A percentile compares a stretch with the other conserved stretches of the same genome.
These are phyloP conservation scores for Drosophila lacteicornis DNA, from an alignment of 1,140 invertebrate genomes.

Conservation along the genomic window DNA sequence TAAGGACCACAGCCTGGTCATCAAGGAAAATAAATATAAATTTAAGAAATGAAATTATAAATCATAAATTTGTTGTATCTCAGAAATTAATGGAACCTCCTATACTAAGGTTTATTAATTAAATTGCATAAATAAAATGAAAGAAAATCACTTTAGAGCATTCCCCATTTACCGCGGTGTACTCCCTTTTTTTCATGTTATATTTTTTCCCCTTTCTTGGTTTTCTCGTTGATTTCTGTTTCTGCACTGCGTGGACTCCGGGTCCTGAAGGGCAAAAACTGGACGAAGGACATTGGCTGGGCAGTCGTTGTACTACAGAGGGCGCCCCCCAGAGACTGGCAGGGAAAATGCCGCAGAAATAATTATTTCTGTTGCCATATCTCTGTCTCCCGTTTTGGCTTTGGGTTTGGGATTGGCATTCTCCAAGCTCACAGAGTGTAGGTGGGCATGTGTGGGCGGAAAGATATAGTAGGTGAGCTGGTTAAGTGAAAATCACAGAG, in stretches of 20 bases:
- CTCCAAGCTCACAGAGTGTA: slow-evolving; percentile 26
- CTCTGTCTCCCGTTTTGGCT: slow-evolving; percentile 45
- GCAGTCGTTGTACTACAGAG: slow-evolving; percentile 7
- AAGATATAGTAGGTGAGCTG: slow-evolving; percentile 16
- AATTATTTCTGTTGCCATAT: slow-evolving; percentile 80
- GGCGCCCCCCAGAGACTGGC: slow-evolving; percentile 59
- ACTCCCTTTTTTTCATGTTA: slow-evolving; percentile 10
- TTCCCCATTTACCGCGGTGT: not conserved
- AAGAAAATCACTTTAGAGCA: not conserved
- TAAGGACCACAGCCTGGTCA: not conserved
- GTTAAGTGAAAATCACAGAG: slow-evolving; percentile 25
- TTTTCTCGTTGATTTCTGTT: slow-evolving; percentile 11
- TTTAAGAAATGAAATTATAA: not conserved
- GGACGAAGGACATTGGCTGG: slow-evolving; percentile 40
- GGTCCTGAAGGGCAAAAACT: slow-evolving; percentile 58
- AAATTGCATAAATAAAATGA: no score
- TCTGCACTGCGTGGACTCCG: slow-evolving; percentile 63
- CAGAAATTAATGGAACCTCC: no score
- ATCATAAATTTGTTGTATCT: no score
- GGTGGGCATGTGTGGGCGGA: slow-evolving; percentile 35
- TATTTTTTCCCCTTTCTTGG: slow-evolving; percentile 10
- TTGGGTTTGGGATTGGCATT: slow-evolving; percentile 38
- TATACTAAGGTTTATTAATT: not conserved
- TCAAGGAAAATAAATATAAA: not conserved
- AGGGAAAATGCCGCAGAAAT: slow-evolving; percentile 74